A percentile compares a stretch with the other conserved stretches of the same genome.
phyloP scores from a whole-genome alignment of 2,113 vertebrate genomes.

The Alexandromys fortis region DNA sequence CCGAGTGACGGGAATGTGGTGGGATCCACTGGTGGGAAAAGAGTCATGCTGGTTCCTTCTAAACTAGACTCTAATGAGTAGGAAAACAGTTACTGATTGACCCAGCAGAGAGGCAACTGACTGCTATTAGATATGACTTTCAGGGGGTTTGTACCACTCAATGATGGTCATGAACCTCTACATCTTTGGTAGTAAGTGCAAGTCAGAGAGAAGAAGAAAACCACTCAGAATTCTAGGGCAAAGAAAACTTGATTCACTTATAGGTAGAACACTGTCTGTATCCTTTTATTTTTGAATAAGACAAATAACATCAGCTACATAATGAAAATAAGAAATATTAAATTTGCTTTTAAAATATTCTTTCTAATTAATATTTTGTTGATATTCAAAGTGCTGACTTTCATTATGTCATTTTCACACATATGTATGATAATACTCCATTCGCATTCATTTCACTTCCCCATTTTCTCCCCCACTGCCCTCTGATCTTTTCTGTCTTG shows the following conservation, averaged over 20 bases:
- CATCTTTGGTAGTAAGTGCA: slow-evolving; percentile 8
- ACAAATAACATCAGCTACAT: neutral
- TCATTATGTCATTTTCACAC: neutral
- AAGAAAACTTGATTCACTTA: neutral
- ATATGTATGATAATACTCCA: too few relatives aligned
- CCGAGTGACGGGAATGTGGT: neutral
- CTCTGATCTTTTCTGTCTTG: neutral
- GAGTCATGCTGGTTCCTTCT: neutral
- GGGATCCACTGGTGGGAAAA: neutral
- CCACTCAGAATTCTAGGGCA: neutral
- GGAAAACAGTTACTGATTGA: slow-evolving; percentile 64
- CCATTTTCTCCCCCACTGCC: neutral
- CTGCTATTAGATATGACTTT: slow-evolving; percentile 82
- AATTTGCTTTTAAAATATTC: neutral
- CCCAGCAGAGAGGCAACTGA: slow-evolving; percentile 77
- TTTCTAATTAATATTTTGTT: neutral
- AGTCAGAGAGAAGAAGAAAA: neutral
- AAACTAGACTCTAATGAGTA: slow-evolving; percentile 9
- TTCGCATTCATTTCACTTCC: neutral
- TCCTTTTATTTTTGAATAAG: neutral
- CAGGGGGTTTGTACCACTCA: slow-evolving; percentile 58
- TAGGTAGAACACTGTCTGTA: neutral
- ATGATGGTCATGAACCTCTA: slow-evolving; percentile 64
- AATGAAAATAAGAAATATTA: slow-evolving; percentile 10
- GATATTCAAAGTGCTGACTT: neutral